These are phyloP conservation scores for Drosophila phalerata DNA, from an alignment of 2,888 invertebrate genomes.

Conservation along the genomic window DNA sequence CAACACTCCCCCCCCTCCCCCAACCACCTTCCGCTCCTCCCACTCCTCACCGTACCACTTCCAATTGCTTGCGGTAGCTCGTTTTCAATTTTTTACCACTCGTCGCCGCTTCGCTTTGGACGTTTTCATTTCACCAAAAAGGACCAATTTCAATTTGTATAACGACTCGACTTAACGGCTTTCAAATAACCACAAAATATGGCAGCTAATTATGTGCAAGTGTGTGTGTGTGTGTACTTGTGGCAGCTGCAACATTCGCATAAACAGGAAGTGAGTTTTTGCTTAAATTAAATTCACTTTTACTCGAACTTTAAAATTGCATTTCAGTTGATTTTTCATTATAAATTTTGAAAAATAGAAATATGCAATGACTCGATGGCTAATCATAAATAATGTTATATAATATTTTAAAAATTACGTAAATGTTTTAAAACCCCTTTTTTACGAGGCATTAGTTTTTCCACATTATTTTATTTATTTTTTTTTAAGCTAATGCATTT, in stretches of 20 bases:
- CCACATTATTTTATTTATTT: too few relatives aligned
- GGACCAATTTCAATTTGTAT: slow-evolving; percentile 75
- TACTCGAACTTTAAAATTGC: slow-evolving; percentile 30
- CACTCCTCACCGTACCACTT: not conserved
- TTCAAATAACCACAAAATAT: slow-evolving; percentile 67
- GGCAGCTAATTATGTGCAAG: slow-evolving; percentile 58
- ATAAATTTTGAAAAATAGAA: not conserved
- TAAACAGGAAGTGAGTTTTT: slow-evolving; percentile 65
- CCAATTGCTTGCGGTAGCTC: slow-evolving; percentile 14
- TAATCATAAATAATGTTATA: not conserved
- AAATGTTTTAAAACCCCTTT: too few relatives aligned
- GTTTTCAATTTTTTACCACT: slow-evolving; percentile 29
- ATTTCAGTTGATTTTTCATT: not conserved
- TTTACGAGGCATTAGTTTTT: too few relatives aligned
- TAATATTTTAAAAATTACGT: not conserved
- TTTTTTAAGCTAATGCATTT: too few relatives aligned
- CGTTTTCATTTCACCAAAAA: slow-evolving; percentile 72
- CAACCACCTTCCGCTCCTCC: not conserved
- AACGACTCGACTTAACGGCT: slow-evolving; percentile 49
- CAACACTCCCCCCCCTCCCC: not conserved
- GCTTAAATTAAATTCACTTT: slow-evolving; percentile 46
- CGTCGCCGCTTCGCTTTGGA: slow-evolving; percentile 27
- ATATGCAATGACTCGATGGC: not conserved
- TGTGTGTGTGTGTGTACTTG: slow-evolving; percentile 14
- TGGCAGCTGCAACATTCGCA: slow-evolving; percentile 42